Evolutionary conservation across 2,113 vertebrate species (phyloP), one percentile per base, ranked within the genome.

Genomic region (Pygathrix nemaeus): DNA sequence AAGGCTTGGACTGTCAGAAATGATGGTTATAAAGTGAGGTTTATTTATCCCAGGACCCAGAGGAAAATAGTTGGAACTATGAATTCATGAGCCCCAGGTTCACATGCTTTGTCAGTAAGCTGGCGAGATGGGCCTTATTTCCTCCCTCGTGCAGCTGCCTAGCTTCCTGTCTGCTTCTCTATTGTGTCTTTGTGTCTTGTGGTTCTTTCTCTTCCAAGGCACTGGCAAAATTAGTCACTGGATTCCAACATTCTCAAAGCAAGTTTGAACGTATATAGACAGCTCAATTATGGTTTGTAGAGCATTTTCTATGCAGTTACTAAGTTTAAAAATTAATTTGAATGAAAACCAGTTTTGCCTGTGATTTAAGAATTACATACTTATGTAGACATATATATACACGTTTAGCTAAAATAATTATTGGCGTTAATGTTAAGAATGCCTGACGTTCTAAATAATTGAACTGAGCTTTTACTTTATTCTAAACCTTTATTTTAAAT

Each of bases 241-340:
- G 79, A 48, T 12, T 32, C 4, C 25, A 2, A 11, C 17, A 0
- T 27, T 48, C 89, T 30, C 50, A 57, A 23, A 59, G 23, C 40
- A 18, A 18, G 25, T 68, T n/a, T 27, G 3, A 32, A 40, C 45
- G 23, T 20, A 12, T 81, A 23, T 11, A 81, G 6, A 17, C 8
- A 20, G 25, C 12, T 38, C 45, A 50, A 2, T 40, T 68, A 21
- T 5, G 6, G 78, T 14, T 79, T 38, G 85, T 84, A 72, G 82
- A 94, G 57, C 17, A n/a, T 87, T 91, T 81, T 85, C 23, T 82
- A 8, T 35, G n/a, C 66, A 75, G 6, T 80, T 25, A 68, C 11
- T 5, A 16, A 80, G 57, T 73, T 91, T 68, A 78, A 84, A 89
- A 89, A 70, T 57, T 70, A 27, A 64, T 75, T 81, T 35, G 45